phyloP scores from a whole-genome alignment of 1,140 invertebrate genomes.

The Sinella curviseta region DNA sequence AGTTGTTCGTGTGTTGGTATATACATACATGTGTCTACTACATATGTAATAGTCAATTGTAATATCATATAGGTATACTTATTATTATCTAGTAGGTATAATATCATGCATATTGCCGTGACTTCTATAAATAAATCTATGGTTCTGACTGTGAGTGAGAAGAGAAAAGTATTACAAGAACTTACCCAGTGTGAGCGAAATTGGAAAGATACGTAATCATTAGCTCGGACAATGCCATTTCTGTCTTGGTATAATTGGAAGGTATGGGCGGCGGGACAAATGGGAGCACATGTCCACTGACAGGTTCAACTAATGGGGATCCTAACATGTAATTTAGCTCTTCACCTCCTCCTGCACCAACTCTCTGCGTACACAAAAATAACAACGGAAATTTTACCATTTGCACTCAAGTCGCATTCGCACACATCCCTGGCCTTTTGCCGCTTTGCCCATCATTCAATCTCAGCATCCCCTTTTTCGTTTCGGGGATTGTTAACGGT shows the following conservation, averaged over 20 bases:
- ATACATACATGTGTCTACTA: no score
- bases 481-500: background rate
- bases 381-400: constrained; percentile 14
- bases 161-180: constrained; percentile 1
- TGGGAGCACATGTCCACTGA: constrained; percentile 41
- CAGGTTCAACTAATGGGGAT: constrained; percentile 69
- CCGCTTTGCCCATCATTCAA: constrained; percentile 4
- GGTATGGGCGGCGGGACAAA: constrained; percentile 59
- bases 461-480: background rate
- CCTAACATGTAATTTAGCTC: constrained; percentile 89
- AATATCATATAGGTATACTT: no score
- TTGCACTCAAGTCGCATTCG: background rate
- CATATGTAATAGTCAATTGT: no score
- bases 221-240: constrained; percentile 78
- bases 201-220: constrained; percentile 85
- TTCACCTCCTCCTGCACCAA: constrained; percentile 84
- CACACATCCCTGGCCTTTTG: background rate
- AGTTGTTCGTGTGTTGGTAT: no score
- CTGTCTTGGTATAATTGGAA: constrained; percentile 74
- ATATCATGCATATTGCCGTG: no score
- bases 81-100: no score
- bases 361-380: constrained; percentile 63
- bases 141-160: background rate
- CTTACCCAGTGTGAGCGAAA: constrained; percentile 89
- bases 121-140: background rate